phyloP scores from a whole-genome alignment of 2,888 invertebrate species.

The Ennomos quercinarius region DNA sequence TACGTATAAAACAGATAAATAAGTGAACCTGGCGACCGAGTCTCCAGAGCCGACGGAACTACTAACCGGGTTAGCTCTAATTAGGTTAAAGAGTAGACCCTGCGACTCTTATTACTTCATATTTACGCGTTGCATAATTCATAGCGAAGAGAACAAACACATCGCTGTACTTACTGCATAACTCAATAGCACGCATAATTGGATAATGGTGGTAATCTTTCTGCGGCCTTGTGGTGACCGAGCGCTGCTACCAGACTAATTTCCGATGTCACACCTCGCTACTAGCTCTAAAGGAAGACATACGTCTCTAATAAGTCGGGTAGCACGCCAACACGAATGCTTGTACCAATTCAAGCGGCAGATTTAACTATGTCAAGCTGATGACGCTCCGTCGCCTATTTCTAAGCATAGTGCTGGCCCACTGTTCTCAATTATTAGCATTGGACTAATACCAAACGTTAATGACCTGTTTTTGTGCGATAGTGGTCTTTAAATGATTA shows the following conservation, averaged over 20 bases:
- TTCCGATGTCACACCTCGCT: conserved; percentile 13
- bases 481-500: conserved; percentile 58
- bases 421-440: conserved; percentile 75
- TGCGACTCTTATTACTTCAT: conserved; percentile 37
- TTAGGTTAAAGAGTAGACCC: conserved; percentile 38
- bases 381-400: conserved; percentile 42
- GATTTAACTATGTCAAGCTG: conserved; percentile 40
- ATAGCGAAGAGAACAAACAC: conserved; percentile 53
- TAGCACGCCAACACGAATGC: conserved; percentile 43
- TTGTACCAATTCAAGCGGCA: conserved; percentile 48
- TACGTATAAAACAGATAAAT: conserved; percentile 6
- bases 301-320: conserved; percentile 38
- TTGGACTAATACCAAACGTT: conserved; percentile 80
- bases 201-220: conserved; percentile 76
- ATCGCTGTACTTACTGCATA: conserved; percentile 62
- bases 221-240: conserved; percentile 69
- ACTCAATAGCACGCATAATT: conserved; percentile 71
- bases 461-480: conserved; percentile 65
- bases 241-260: conserved; percentile 32
- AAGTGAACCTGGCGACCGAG: conserved; percentile 10
- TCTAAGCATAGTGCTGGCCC: conserved; percentile 72
- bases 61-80: conserved; percentile 36
- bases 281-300: conserved; percentile 19
- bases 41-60: conserved; percentile 21
- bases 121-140: conserved; percentile 48